Conservation (phyloP, 1,140 invertebrate genomes). For the Andrena cerasifolii region DNA sequence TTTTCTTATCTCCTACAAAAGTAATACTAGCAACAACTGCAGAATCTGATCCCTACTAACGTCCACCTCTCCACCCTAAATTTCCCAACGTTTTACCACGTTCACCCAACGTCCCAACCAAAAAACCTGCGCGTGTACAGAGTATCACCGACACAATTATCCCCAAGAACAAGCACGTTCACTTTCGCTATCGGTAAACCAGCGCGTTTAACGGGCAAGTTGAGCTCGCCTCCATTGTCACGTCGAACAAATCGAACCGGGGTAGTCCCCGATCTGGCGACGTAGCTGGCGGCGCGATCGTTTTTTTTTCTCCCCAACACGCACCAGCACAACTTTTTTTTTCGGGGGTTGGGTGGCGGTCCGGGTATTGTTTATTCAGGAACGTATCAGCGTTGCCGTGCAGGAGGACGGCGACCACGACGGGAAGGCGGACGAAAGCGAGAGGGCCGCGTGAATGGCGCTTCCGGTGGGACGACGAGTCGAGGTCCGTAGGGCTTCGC, state of each 20-base stretch:
- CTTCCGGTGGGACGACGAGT: slow-evolving; percentile 79
- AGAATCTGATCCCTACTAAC: too few species aligned
- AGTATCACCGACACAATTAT: neutral
- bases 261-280: slow-evolving; percentile 20
- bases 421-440: slow-evolving; percentile 74
- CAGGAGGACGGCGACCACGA: slow-evolving; percentile 56
- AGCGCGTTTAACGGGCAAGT: slow-evolving; percentile 3
- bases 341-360: slow-evolving; percentile 38
- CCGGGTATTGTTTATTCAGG: slow-evolving; percentile 79
- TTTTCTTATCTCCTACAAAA: too few species aligned
- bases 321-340: slow-evolving; percentile 54
- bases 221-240: slow-evolving; percentile 1
- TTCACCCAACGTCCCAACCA: too few species aligned
- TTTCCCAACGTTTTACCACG: too few species aligned
- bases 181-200: slow-evolving; percentile 4
- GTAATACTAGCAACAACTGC: too few species aligned
- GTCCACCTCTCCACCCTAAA: too few species aligned
- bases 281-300: slow-evolving; percentile 30
- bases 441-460: slow-evolving; percentile 80
- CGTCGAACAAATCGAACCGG: slow-evolving; percentile 12
- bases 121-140: too few species aligned
- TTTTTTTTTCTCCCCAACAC: slow-evolving; percentile 72
- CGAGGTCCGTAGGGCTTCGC: slow-evolving; percentile 77
- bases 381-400: slow-evolving; percentile 73
- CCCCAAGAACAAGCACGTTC: neutral